Conservation (phyloP, 2,888 invertebrate species). For the Bursaphelenchus okinawaensis region DNA sequence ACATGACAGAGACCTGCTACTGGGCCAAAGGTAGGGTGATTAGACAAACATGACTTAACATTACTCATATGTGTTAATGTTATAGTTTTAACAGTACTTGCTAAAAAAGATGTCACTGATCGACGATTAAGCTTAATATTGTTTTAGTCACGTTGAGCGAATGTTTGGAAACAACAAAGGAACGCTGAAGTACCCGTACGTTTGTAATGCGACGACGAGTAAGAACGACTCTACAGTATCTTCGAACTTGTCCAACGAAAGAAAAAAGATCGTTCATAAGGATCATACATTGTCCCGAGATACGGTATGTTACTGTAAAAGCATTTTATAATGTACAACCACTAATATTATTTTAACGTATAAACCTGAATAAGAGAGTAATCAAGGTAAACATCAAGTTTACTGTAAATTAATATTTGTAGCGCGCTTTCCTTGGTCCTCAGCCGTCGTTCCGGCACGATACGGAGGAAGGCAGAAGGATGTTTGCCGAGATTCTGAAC, state of each 20-base stretch:
- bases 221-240: conserved; percentile 51
- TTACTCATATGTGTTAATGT: too few species aligned
- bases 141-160: conserved; percentile 40
- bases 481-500: conserved; percentile 28
- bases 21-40: conserved; percentile 26
- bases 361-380: too few species aligned
- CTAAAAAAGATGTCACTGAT: too few species aligned
- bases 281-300: background rate
- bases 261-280: conserved; percentile 9
- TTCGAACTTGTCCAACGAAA: conserved; percentile 46
- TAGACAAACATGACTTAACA: too few species aligned
- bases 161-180: conserved; percentile 33
- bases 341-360: too few species aligned
- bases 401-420: background rate
- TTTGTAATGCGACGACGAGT: conserved; percentile 47
- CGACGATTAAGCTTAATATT: background rate
- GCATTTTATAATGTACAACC: background rate
- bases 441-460: conserved; percentile 26
- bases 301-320: background rate
- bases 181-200: conserved; percentile 39
- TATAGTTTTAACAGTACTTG: too few species aligned
- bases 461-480: conserved; percentile 34
- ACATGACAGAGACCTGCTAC: conserved; percentile 34
- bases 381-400: too few species aligned
- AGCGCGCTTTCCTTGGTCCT: background rate